Evolutionary conservation across 2,113 vertebrate genomes (phyloP), one percentile per base, ranked within the genome.

Genomic region (Brachypteracias leptosomus): DNA sequence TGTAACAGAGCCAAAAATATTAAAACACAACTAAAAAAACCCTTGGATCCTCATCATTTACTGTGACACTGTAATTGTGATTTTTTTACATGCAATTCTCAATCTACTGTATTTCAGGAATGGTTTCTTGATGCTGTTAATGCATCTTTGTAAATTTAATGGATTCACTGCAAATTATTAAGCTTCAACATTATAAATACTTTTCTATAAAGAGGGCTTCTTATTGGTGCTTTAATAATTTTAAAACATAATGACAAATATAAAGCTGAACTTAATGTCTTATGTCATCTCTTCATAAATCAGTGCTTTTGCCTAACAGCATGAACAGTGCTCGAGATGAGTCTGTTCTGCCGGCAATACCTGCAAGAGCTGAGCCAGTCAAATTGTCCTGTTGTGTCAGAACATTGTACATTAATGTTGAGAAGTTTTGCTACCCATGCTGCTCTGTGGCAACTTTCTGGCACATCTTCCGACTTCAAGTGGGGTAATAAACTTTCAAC

Each of bases 201-300:
- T 79, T 97, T 94, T 54, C 52, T 72, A 90, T 74, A 89, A 97
- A 88, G 7, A 82, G 76, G 92, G n/a, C 73, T 96, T 97, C 90
- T 36, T 21, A 19, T 73, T 95, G 61, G 70, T 66, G 17, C 25
- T 92, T 95, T 93, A 91, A 93, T 85, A 85, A 95, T 85, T 63
- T 87, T 95, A 87, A 96, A 97, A 81, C 33, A n/a, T 54, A 52
- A 74, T 75, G 85, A 95, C 68, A 97, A 97, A 97, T 91, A 86
- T 33, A 83, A 95, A 89, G 95, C 58, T 87, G 77, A 94, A 89
- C 80, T 63, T 96, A 93, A 80, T 66, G 91, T 74, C 74, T 93
- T 75, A 57, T 75, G 68, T 84, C 85, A 95, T 51, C n/a, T 90
- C 93, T 82, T 94, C 84, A 85, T 33, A 91, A 49, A 96, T 75